phyloP scores from a whole-genome alignment of 2,888 invertebrate genomes.

The Uloborus plumipes region DNA sequence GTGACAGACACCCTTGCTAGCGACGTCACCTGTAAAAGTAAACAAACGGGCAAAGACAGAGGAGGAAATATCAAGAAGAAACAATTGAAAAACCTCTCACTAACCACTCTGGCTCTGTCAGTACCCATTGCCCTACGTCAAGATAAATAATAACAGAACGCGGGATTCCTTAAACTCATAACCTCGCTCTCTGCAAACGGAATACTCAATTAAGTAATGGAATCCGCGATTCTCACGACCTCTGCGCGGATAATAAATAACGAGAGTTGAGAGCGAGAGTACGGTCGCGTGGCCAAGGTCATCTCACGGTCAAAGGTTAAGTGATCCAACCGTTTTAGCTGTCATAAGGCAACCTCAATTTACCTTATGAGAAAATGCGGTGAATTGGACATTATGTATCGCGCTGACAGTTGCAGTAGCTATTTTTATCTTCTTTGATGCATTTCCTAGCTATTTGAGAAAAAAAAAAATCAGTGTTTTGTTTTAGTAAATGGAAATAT shows the following conservation, averaged over 20 bases:
- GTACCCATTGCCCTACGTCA: too few species aligned
- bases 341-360: slow-evolving; percentile 22
- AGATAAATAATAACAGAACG: too few species aligned
- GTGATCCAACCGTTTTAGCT: slow-evolving; percentile 44
- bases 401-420: too few species aligned
- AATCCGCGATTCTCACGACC: slow-evolving; percentile 51
- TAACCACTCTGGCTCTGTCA: too few species aligned
- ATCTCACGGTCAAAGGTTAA: slow-evolving; percentile 34
- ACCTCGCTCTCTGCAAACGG: slow-evolving; percentile 28
- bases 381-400: too few species aligned
- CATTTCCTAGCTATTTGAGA: not conserved
- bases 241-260: slow-evolving; percentile 45
- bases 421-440: too few species aligned
- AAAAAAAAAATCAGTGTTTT: not conserved
- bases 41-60: too few species aligned
- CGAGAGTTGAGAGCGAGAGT: slow-evolving; percentile 15
- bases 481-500: too few species aligned
- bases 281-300: slow-evolving; percentile 60
- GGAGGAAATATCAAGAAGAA: too few species aligned
- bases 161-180: not conserved
- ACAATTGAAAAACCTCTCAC: too few species aligned
- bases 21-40: too few species aligned
- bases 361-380: slow-evolving; percentile 10
- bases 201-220: slow-evolving; percentile 37
- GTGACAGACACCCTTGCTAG: too few species aligned